phyloP scores from a whole-genome alignment of 2,113 vertebrate species.

The Vulpes ferrilata region DNA sequence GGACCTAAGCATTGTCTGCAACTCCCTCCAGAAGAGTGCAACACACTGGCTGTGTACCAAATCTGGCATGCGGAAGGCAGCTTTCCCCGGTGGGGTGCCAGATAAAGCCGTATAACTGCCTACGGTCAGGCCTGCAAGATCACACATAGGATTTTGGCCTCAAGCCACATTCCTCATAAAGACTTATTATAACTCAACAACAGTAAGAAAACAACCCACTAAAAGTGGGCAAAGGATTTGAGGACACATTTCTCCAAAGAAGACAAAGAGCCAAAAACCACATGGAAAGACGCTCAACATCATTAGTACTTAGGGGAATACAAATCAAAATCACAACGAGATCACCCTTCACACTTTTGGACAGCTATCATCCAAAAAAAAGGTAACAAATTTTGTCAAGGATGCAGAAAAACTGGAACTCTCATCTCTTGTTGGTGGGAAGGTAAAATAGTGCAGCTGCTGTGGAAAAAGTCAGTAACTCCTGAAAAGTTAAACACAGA shows the following conservation, averaged over 20 bases:
- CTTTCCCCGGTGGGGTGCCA: neutral
- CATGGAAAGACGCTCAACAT: neutral
- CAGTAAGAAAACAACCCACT: neutral
- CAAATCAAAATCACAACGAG: neutral
- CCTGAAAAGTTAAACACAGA: neutral
- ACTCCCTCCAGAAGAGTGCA: neutral
- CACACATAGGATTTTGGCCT: neutral
- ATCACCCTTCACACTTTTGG: neutral
- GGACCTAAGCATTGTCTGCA: neutral
- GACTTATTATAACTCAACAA: neutral
- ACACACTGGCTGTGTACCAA: accelerated
- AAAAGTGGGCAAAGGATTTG: neutral
- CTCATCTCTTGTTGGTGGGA: neutral
- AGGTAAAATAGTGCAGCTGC: neutral
- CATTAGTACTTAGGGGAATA: neutral
- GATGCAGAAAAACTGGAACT: neutral
- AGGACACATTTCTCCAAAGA: neutral
- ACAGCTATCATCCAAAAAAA: neutral
- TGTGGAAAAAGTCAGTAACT: neutral
- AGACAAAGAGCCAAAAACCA: neutral
- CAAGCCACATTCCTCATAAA: neutral
- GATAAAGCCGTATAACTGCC: neutral
- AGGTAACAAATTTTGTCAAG: neutral
- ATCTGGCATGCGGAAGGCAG: neutral
- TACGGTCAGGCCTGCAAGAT: neutral